Conservation (phyloP, 2,113 vertebrate species). For the Empidonax traillii region DNA sequence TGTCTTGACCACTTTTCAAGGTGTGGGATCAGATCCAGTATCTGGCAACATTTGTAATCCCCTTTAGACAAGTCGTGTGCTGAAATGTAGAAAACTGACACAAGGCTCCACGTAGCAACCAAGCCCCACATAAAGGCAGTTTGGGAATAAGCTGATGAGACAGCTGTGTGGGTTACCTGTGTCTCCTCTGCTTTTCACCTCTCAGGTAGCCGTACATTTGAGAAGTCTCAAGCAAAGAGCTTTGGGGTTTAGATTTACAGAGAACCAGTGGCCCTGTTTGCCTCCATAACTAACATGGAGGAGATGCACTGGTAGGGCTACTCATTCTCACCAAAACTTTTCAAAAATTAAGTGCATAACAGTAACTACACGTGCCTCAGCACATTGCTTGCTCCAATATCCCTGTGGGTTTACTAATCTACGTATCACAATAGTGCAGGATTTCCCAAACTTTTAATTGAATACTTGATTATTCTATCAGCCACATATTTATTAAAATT, state of each 20-base stretch:
- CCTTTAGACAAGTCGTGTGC: not conserved
- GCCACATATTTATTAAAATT: not conserved
- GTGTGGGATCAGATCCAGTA: not conserved
- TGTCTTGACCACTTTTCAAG: not conserved
- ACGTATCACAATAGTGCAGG: not conserved
- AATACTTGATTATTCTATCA: not conserved
- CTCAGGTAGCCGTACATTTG: not conserved
- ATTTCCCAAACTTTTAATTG: not conserved
- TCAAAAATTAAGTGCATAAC: not conserved
- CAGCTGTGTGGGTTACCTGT: not conserved
- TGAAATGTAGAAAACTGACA: not conserved
- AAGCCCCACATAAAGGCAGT: not conserved
- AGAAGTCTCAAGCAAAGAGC: not conserved
- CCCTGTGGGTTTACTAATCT: not conserved
- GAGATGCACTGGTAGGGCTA: not conserved
- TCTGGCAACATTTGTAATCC: not conserved
- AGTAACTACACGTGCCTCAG: not conserved
- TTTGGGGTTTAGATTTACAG: not conserved
- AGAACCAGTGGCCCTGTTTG: not conserved
- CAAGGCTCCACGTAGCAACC: not conserved
- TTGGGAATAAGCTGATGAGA: not conserved
- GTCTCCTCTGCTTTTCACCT: not conserved
- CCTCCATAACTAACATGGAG: not conserved
- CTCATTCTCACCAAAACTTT: not conserved
- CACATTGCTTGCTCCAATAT: not conserved